Percentiles rank a stretch among this genome's conserved stretches.
These are phyloP conservation scores for Columba guinea DNA, from an alignment of 2,797 vertebrate species.

Conservation along the genomic window DNA sequence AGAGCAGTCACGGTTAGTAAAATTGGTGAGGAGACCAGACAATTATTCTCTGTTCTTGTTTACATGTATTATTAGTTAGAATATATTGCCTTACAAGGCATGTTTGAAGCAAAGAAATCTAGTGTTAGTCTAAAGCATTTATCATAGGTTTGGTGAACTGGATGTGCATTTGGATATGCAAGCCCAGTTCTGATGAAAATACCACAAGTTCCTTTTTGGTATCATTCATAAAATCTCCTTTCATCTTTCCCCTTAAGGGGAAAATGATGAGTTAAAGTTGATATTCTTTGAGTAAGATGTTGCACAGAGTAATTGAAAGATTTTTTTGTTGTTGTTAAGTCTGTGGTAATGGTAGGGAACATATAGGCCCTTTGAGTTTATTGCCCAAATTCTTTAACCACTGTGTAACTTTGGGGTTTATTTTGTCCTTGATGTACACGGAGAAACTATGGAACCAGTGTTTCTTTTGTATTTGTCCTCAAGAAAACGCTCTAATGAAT, in stretches of 20 bases:
- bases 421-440: background rate
- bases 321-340: background rate
- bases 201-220: background rate
- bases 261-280: background rate
- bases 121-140: background rate
- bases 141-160: background rate
- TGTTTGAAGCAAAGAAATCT: background rate
- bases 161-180: background rate
- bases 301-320: background rate
- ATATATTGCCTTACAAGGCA: background rate
- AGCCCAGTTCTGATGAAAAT: background rate
- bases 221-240: background rate
- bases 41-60: constrained; percentile 5
- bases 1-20: background rate
- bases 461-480: background rate
- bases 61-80: background rate
- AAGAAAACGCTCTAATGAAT: background rate
- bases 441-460: background rate
- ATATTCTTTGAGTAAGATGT: background rate
- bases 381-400: background rate
- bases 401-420: background rate
- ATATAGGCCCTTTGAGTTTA: background rate
- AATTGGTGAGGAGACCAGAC: background rate
- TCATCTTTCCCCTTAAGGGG: background rate
- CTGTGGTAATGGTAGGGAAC: background rate